Evolutionary conservation across 2,888 invertebrate species (phyloP).

Genomic region (Chydorus sphaericus): DNA sequence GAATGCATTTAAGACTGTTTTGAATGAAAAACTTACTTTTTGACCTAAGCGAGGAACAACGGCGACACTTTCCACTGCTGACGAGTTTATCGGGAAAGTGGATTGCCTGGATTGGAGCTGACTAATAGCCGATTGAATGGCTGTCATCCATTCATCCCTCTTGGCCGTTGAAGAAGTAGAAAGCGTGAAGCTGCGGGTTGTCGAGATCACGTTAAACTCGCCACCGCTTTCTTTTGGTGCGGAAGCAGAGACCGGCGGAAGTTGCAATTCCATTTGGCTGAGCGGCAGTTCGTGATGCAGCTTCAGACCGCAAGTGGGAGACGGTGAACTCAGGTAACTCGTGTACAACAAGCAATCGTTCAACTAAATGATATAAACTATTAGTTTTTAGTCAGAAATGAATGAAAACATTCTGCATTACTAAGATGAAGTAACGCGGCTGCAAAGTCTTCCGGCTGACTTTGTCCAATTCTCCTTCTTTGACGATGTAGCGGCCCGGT

Average conservation of each 20-base stretch:
- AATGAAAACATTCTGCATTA: slow-evolving; percentile 23
- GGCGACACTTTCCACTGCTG: slow-evolving; percentile 17
- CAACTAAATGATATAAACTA: slow-evolving; percentile 22
- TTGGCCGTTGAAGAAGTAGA: slow-evolving; percentile 36
- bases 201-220: slow-evolving; percentile 40
- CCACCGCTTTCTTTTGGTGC: slow-evolving; percentile 34
- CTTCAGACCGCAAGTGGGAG: slow-evolving; percentile 25
- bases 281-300: slow-evolving; percentile 37
- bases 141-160: slow-evolving; percentile 36
- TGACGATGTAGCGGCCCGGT: slow-evolving; percentile 41
- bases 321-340: slow-evolving; percentile 27
- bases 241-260: slow-evolving; percentile 24
- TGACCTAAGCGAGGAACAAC: slow-evolving; percentile 19
- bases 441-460: slow-evolving; percentile 46
- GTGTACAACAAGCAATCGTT: slow-evolving; percentile 34
- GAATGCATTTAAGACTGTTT: no score
- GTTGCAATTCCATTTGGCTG: slow-evolving; percentile 36
- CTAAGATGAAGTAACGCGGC: slow-evolving; percentile 46
- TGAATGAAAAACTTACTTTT: slow-evolving; percentile 23
- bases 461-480: slow-evolving; percentile 47
- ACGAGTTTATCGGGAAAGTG: slow-evolving; percentile 24
- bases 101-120: slow-evolving; percentile 26
- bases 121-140: slow-evolving; percentile 33
- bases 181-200: slow-evolving; percentile 38
- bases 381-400: background rate